Percentiles rank a stretch among this genome's conserved stretches.
These are phyloP conservation scores for Drosophila athabasca DNA, from an alignment of 1,140 invertebrate species.

Conservation along the genomic window DNA sequence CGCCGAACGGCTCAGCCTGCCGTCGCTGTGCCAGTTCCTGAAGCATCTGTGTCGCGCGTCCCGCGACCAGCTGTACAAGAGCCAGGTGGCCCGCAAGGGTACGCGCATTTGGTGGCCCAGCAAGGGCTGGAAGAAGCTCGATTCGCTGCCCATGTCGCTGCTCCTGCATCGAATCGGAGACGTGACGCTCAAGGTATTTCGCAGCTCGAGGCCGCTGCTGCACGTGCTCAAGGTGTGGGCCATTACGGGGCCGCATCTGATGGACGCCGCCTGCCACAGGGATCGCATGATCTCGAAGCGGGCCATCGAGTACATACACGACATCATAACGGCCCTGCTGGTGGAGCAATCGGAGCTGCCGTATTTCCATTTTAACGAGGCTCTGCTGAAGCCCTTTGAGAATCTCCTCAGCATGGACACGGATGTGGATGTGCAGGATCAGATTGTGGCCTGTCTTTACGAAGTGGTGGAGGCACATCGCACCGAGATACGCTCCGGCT, in stretches of 20 bases:
- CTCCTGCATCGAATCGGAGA: constrained; percentile 93
- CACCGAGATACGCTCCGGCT: constrained; percentile 95
- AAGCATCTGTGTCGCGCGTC: constrained; percentile 92
- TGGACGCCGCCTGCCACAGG: constrained; percentile 96
- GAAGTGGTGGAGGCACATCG: constrained; percentile 97
- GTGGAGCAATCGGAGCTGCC: constrained; percentile 94
- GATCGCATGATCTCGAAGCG: constrained; percentile 95
- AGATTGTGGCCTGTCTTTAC: constrained; percentile 97
- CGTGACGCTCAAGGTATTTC: constrained; percentile 93
- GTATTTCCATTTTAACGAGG: constrained; percentile 98
- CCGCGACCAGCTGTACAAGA: constrained; percentile 89
- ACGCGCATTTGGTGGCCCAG: constrained; percentile 84
- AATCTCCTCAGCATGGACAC: constrained; percentile 96
- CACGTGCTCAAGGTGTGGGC: constrained; percentile 96
- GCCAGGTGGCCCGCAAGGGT: constrained; percentile 84
- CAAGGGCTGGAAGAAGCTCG: constrained; percentile 84
- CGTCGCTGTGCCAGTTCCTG: constrained; percentile 92
- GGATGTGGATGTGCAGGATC: constrained; percentile 93
- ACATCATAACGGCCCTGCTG: constrained; percentile 94
- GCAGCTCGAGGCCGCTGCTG: constrained; percentile 93
- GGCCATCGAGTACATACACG: constrained; percentile 96
- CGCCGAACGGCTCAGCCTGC: constrained; percentile 93
- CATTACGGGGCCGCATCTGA: constrained; percentile 94
- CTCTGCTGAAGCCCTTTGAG: constrained; percentile 97
- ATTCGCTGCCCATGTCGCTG: constrained; percentile 84